A percentile compares a stretch with the other conserved stretches of the same genome.
Conservation (phyloP, 2,113 vertebrate species). For the Regulus satrapa region DNA sequence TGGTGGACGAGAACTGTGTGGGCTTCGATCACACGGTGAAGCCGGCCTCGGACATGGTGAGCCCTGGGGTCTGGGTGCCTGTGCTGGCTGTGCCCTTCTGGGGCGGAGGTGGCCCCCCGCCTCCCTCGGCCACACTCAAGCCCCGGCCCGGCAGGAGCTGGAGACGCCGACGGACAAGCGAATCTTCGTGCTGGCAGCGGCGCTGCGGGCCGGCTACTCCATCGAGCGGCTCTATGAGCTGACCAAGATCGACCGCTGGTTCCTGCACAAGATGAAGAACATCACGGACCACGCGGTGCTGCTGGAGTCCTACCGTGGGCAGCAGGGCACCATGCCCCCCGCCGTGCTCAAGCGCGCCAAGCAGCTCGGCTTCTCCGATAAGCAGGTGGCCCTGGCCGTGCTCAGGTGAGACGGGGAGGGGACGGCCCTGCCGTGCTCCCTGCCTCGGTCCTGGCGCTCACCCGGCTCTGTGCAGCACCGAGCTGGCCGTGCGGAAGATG, state of each 20-base stretch:
- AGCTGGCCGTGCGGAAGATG: conserved; percentile 90
- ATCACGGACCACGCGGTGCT: conserved; percentile 80
- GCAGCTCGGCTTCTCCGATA: conserved; percentile 94
- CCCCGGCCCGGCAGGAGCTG: conserved; percentile 78
- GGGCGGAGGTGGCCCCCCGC: rapidly evolving
- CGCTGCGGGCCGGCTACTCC: conserved; percentile 84
- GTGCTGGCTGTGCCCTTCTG: rapidly evolving
- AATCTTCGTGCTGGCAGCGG: conserved; percentile 91
- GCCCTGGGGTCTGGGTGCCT: rapidly evolving
- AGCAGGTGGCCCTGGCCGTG: conserved; percentile 90
- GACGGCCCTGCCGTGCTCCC: rapidly evolving
- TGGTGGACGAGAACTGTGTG: conserved; percentile 97
- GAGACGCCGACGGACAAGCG: conserved; percentile 93
- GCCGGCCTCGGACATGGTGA: conserved; percentile 83
- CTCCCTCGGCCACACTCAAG: neutral
- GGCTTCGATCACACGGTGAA: conserved; percentile 95
- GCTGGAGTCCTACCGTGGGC: conserved; percentile 80
- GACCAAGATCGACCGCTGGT: conserved; percentile 97
- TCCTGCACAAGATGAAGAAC: conserved; percentile 96
- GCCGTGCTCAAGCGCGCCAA: conserved; percentile 86
- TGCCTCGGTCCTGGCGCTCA: rapidly evolving
- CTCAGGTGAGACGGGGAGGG: conserved; percentile 77
- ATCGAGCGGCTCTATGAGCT: conserved; percentile 90
- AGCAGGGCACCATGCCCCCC: conserved; percentile 77
- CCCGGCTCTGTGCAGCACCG: conserved; percentile 76